Conservation (phyloP, 2,888 invertebrate species). For the Chrysolina oricalcia region DNA sequence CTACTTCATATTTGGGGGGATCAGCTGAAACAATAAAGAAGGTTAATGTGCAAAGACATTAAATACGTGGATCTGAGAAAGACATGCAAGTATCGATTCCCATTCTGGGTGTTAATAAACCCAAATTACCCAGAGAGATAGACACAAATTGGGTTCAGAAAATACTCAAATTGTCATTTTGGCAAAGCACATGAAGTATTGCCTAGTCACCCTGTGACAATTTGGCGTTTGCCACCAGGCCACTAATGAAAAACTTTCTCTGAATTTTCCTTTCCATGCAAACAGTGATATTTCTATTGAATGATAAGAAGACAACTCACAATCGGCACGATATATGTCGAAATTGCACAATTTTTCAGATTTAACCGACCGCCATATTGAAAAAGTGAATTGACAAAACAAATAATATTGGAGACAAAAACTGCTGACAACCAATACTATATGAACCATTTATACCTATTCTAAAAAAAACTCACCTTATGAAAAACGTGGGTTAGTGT, state of each 20-base stretch:
- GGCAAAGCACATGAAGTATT: conserved; percentile 21
- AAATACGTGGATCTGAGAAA: neutral
- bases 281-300: conserved; percentile 11
- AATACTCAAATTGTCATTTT: neutral
- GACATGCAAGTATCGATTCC: neutral
- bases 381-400: conserved; percentile 62
- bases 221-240: conserved; percentile 17
- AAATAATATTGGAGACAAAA: conserved; percentile 53
- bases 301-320: conserved; percentile 27
- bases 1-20: conserved; percentile 43
- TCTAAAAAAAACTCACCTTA: conserved; percentile 35
- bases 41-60: conserved; percentile 3
- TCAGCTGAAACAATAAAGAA: conserved; percentile 35
- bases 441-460: conserved; percentile 15
- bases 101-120: neutral
- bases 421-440: conserved; percentile 49
- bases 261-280: conserved; percentile 17
- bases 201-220: conserved; percentile 37
- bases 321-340: conserved; percentile 38
- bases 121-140: too few relatives aligned
- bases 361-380: conserved; percentile 65
- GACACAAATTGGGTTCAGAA: neutral
- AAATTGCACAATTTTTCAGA: conserved; percentile 58
- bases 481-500: conserved; percentile 22
- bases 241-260: neutral